Base-by-base conservation (phyloP, 2,113 vertebrate species). In the Misgurnus anguillicaudatus region DNA sequence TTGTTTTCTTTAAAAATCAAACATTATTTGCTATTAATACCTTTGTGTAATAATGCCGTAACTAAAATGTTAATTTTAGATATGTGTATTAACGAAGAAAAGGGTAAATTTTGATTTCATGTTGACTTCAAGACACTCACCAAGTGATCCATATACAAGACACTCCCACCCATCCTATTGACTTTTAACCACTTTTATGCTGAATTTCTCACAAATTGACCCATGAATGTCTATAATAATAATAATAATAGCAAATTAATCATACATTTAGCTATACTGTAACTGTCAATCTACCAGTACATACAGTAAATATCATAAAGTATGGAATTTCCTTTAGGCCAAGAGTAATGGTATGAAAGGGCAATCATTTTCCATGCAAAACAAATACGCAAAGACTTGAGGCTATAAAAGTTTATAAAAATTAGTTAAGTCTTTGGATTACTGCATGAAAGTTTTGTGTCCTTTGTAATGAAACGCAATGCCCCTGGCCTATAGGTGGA, bases 401-500 rank as follows among this genome's bases (percentile, higher is more conserved):
- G 74, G 51, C 57, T 51, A 62, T 47, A 66, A 10, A 21, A 16
- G 17, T 81, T 60, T 42, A 45, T 36, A 66, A 47, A 72, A 39
- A 72, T 38, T n/a, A 39, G 36, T 74, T 0, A 78, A 31, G 21
- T 45, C 19, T 71, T 64, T 48, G 13, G 48, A 48, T 65, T 64
- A 76, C 31, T 76, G 68, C 80, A 77, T 39, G 42, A 55, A 55
- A 82, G 41, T 7, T 5, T 77, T 82, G 42, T 64, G 61, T 71
- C 68, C 73, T 75, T 68, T 6, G 47, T 58, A 51, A 36, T 61
- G 60, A 78, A 53, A 83, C 75, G 73, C 71, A 75, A 83, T 62
- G 78, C 72, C 82, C 81, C 82, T 78, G 82, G 84, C 82, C 84
- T 85, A 83, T 68, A 81, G 76, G 79, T 75, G 55, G 75, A 55